Evolutionary conservation across 2,888 invertebrate species (phyloP).

Genomic region (Yponomeuta plumbellus): DNA sequence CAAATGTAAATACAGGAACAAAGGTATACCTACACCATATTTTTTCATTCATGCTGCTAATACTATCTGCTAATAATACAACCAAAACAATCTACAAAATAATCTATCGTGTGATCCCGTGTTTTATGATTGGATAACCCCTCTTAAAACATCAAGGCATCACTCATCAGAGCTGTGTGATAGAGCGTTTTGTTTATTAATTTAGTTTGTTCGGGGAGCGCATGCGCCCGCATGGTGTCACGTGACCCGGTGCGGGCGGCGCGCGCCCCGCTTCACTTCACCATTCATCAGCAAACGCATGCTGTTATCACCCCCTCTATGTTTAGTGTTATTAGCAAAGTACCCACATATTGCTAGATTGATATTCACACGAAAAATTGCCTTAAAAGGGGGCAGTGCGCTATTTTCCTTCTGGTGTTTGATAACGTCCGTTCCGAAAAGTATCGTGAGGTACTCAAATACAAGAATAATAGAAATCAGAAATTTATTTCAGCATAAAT

Average conservation of each 20-base stretch:
- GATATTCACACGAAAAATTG: conserved; percentile 55
- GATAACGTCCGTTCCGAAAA: no score
- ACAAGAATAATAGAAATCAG: no score
- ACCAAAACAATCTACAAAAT: no score
- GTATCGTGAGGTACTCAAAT: no score
- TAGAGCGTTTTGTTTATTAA: conserved; percentile 27
- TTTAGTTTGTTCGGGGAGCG: conserved; percentile 26
- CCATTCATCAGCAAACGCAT: conserved; percentile 19
- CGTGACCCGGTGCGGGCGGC: conserved; percentile 41
- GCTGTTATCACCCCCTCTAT: conserved; percentile 50
- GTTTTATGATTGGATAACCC: not conserved
- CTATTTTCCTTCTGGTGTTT: not conserved
- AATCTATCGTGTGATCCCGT: not conserved
- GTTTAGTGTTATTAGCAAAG: conserved; percentile 36
- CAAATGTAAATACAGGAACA: no score
- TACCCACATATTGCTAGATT: conserved; percentile 63
- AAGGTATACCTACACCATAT: no score
- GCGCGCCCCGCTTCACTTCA: conserved; percentile 4
- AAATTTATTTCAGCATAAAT: no score
- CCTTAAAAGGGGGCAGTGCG: not conserved
- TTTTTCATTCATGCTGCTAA: no score
- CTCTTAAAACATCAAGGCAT: not conserved
- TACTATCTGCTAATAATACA: no score
- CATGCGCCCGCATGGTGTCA: conserved; percentile 44
- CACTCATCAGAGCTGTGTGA: conserved; percentile 1